phyloP scores from a whole-genome alignment of 1,140 invertebrate genomes.

The Meteorus sp. region DNA sequence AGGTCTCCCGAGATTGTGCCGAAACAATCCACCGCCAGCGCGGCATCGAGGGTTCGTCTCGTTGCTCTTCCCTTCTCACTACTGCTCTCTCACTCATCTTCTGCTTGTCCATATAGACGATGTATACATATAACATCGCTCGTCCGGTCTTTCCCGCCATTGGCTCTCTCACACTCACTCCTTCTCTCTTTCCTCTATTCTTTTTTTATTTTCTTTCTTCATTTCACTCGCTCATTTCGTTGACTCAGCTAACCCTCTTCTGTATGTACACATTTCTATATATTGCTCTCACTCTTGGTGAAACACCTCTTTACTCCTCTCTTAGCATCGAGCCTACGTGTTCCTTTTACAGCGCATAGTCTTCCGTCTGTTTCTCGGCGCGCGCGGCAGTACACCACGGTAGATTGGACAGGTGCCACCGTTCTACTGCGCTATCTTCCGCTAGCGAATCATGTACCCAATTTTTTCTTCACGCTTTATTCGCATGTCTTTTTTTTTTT shows the following conservation, averaged over 20 bases:
- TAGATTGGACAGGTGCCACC: conserved; percentile 28
- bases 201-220: neutral
- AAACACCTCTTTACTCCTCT: neutral
- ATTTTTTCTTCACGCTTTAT: conserved; percentile 13
- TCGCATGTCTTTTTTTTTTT: neutral
- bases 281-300: too few relatives aligned
- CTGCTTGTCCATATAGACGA: too few relatives aligned
- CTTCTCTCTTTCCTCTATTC: conserved; percentile 4
- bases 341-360: conserved; percentile 18
- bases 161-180: too few relatives aligned
- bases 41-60: conserved; percentile 17
- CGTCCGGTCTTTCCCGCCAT: neutral
- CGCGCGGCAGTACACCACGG: conserved; percentile 17
- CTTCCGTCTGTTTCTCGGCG: conserved; percentile 16
- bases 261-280: neutral
- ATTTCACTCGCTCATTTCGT: neutral
- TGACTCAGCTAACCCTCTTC: neutral
- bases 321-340: conserved; percentile 12
- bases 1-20: conserved; percentile 29
- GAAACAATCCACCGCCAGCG: conserved; percentile 25
- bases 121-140: too few relatives aligned
- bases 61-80: conserved; percentile 1
- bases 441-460: conserved; percentile 20
- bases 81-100: conserved; percentile 1
- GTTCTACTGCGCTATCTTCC: conserved; percentile 22